Evolutionary conservation across 1,140 invertebrate species (phyloP), one percentile per base, ranked within the genome.

Genomic region (Listronotus bonariensis): DNA sequence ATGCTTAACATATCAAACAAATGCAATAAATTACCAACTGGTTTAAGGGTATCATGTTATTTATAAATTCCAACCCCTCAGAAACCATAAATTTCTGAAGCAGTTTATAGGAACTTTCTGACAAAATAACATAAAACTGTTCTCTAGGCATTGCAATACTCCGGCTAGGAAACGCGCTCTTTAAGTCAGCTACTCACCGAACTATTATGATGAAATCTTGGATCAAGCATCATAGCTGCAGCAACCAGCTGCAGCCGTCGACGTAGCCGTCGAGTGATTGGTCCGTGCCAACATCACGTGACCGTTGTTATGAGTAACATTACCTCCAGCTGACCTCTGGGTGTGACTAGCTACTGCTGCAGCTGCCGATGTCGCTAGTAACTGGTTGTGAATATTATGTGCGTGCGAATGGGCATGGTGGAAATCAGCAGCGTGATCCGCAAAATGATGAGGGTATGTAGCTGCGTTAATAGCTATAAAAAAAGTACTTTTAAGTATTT

Each of bases 181-280:
- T n/a, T 26, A 3, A 26, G 20, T 1, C 2, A 26, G 20, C 20
- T 59, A 70, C 72, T 74, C 68, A 76, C 76, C 18, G 74, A 63
- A 61, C 74, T 70, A 55, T 77, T 78, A 60, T 79, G 77, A 71
- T 79, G 77, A 65, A 79, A 79, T 43, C 78, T 49, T 17, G 78
- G 78, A 75, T 79, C 78, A 11, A 79, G 61, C 78, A 79, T 79
- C 78, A 79, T 79, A 7, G 78, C 78, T 4, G 78, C 77, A 26
- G 77, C 77, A 8, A 78, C 78, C 49, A n/a, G 77, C 77, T 10
- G 78, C 76, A 9, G 78, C 77, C 14, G 77, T 78, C 5, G 77
- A 77, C 10, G 77, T 77, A 11, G 76, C 73, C 18, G 76, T 74
- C 0, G 76, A 70, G 61, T 77, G 76, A 63, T 77, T 77, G 12